Percentiles rank a stretch among this genome's conserved stretches.
phyloP scores from a whole-genome alignment of 2,888 invertebrate genomes.

The Scrobipalpa costella region DNA sequence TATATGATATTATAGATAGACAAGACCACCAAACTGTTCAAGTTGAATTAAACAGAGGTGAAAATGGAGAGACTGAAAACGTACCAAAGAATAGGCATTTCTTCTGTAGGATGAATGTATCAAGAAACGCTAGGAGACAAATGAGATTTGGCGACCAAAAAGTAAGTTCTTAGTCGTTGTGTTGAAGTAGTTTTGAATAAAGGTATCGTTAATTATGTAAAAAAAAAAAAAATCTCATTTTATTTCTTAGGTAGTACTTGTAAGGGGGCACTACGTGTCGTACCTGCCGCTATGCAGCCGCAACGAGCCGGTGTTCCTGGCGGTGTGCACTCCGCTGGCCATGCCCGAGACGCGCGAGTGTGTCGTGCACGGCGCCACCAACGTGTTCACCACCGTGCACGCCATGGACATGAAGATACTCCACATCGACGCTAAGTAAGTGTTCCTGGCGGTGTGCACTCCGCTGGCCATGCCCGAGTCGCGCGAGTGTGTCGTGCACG shows the following conservation, averaged over 20 bases:
- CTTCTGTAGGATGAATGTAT: constrained; percentile 99
- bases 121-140: constrained; percentile 97
- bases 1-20: constrained; percentile 99
- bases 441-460: constrained; percentile 82
- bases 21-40: constrained; percentile 98
- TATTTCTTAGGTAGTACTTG: constrained; percentile 89
- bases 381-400: no score
- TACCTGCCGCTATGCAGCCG: constrained; percentile 95
- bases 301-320: constrained; percentile 98
- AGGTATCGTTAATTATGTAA: no score
- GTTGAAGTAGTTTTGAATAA: no score
- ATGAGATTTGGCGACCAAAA: constrained; percentile 99
- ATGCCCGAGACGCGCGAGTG: no score
- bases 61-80: constrained; percentile 76
- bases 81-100: constrained; percentile 88
- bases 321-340: constrained; percentile 83
- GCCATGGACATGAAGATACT: constrained; percentile 98
- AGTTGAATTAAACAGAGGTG: constrained; percentile 89
- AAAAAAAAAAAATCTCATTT: neutral
- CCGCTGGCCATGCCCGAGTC: constrained; percentile 99
- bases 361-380: no score
- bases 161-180: constrained; percentile 78
- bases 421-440: constrained; percentile 97
- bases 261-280: constrained; percentile 97
- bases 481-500: constrained; percentile 96